Conservation (phyloP, 2,888 invertebrate genomes). For the Mesorhabditis sp. region DNA sequence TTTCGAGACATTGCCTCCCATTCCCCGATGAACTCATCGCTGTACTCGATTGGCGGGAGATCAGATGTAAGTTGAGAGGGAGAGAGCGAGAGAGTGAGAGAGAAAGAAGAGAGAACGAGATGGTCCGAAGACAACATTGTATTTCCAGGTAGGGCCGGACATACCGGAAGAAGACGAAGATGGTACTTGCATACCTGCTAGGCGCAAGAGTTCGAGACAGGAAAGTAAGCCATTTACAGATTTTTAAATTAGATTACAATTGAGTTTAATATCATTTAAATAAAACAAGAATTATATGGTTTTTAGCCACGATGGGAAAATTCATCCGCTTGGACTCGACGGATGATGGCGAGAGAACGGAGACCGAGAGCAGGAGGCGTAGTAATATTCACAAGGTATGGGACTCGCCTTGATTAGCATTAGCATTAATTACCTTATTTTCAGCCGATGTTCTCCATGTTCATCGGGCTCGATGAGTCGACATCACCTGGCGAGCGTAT, state of each 20-base stretch:
- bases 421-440: no score
- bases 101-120: background rate
- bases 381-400: background rate
- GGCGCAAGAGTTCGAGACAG: background rate
- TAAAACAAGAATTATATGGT: background rate
- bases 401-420: background rate
- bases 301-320: slow-evolving; percentile 29
- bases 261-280: background rate
- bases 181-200: background rate
- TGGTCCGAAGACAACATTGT: background rate
- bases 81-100: background rate
- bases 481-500: slow-evolving; percentile 12
- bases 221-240: background rate
- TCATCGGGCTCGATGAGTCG: slow-evolving; percentile 36
- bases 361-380: background rate
- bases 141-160: slow-evolving; percentile 20
- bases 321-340: slow-evolving; percentile 42
- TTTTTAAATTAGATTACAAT: background rate
- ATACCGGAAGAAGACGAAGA: slow-evolving; percentile 38
- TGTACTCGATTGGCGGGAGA: slow-evolving; percentile 34
- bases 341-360: slow-evolving; percentile 8
- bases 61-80: slow-evolving; percentile 19
- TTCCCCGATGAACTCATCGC: slow-evolving; percentile 33
- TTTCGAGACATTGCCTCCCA: slow-evolving; percentile 45
- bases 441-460: slow-evolving; percentile 52